Base-by-base conservation (phyloP, 2,888 invertebrate species). In the Campopleginae sp. region DNA sequence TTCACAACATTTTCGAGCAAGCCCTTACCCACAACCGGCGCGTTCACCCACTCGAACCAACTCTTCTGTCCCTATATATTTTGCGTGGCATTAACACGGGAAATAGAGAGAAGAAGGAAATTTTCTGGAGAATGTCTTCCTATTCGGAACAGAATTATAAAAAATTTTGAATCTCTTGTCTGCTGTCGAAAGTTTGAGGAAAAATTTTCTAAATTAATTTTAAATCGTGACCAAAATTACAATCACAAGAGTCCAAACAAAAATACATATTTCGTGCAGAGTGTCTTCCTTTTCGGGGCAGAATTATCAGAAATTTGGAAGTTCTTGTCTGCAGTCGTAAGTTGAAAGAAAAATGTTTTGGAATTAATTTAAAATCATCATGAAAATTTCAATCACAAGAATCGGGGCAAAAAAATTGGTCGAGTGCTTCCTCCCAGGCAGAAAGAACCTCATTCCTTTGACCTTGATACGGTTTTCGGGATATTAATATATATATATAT, bases 11-110 rank as follows among this genome's bases (percentile, higher is more conserved):
- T 58, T 46, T 31, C 75, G n/a, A 63, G 33, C 31, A 31, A 31
- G 7, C 75, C 44, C 63, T 63, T 46, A 17, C 27, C 27, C 46
- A 14, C n/a, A 46, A 46, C 14, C 27, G 44, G 27, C 61, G 48
- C 80, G 76, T 80, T 79, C 78, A 68, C 72, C 33, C 54, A 48
- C 71, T 72, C 42, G 71, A 61, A 42, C 65, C 66, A 19, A 48
- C 51, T 48, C 51, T 48, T 19, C 51, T 58, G 14, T 65, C 71
- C 14, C 17, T 65, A 44, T 42, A 44, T 42, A 68, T 17, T 58
- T 70, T 44, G 46, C 61, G 58, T 27, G 58, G 58, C 58, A 31
- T 14, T 14, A 4, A 58, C 38, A 42, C n/a, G 27, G 27, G 8
- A 46, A 38, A 68, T 17, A 31, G 68, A 48, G 31, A 48, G 27